These are phyloP conservation scores for Drosophila miranda DNA, from an alignment of 1,140 invertebrate genomes.

Conservation along the genomic window DNA sequence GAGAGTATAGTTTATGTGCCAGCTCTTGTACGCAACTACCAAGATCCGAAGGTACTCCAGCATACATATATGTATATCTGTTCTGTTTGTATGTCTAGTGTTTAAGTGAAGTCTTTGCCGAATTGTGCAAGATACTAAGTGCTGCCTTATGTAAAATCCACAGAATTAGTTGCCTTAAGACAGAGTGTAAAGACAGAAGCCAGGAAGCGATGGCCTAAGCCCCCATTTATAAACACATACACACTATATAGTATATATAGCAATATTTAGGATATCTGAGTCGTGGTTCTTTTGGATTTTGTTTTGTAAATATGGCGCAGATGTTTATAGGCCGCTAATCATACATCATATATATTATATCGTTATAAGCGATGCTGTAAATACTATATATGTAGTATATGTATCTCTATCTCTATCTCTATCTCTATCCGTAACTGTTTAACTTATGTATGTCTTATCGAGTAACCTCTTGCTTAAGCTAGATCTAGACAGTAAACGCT, in stretches of 20 bases:
- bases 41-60: neutral
- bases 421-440: constrained; percentile 35
- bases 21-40: constrained; percentile 34
- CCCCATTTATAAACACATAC: neutral
- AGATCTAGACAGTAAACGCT: constrained; percentile 27
- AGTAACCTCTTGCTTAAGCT: constrained; percentile 45
- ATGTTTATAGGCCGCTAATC: too few relatives aligned
- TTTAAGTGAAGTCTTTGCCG: constrained; percentile 31
- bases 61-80: constrained; percentile 3
- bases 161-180: constrained; percentile 62
- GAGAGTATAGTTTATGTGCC: constrained; percentile 40
- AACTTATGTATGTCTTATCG: constrained; percentile 53
- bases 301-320: too few relatives aligned
- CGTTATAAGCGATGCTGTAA: constrained; percentile 60
- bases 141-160: constrained; percentile 79
- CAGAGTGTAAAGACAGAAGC: constrained; percentile 47
- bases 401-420: constrained; percentile 35
- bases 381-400: constrained; percentile 38
- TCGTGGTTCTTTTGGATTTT: too few relatives aligned
- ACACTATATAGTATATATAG: constrained; percentile 31
- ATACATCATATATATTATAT: constrained; percentile 31
- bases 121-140: constrained; percentile 47
- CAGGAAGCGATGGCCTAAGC: neutral
- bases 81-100: constrained; percentile 15
- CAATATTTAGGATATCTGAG: too few relatives aligned